A percentile compares a stretch with the other conserved stretches of the same genome.
Evolutionary conservation across 2,113 vertebrate genomes (phyloP).

Genomic region (Phyllostomus hastatus): DNA sequence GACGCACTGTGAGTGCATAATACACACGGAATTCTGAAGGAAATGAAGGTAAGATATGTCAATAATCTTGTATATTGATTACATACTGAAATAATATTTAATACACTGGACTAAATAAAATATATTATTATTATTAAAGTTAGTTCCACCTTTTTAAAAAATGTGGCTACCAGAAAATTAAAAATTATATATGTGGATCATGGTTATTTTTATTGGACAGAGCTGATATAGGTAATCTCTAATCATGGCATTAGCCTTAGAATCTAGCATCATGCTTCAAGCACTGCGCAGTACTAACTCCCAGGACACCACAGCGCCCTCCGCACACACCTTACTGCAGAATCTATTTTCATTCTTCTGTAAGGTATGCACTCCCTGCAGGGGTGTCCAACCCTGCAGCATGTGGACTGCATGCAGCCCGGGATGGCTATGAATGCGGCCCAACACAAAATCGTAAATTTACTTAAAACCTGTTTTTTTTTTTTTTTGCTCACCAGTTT

Average conservation of each 20-base stretch:
- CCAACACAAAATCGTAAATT: too few relatives aligned
- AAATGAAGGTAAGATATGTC: not conserved
- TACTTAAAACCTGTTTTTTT: too few relatives aligned
- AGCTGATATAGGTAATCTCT: not conserved
- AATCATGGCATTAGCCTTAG: not conserved
- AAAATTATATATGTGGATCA: conserved; percentile 18
- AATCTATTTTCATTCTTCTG: conserved; percentile 16
- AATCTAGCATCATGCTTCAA: not conserved
- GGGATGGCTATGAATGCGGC: too few relatives aligned
- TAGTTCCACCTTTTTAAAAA: not conserved
- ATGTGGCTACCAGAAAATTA: not conserved
- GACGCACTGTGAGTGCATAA: not conserved
- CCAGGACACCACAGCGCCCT: not conserved
- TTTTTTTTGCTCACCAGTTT: too few relatives aligned
- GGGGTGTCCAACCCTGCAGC: too few relatives aligned
- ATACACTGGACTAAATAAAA: conserved; percentile 23
- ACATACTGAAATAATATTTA: conserved; percentile 30
- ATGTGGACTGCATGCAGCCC: too few relatives aligned
- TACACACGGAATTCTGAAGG: not conserved
- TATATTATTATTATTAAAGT: conserved; percentile 26
- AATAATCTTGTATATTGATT: not conserved
- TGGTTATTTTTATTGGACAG: not conserved
- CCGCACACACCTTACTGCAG: not conserved
- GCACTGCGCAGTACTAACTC: not conserved
- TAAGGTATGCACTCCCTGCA: not conserved